Evolutionary conservation across 2,113 vertebrate species (phyloP), one percentile per base, ranked within the genome.

Genomic region (Lichenostomus cassidix): DNA sequence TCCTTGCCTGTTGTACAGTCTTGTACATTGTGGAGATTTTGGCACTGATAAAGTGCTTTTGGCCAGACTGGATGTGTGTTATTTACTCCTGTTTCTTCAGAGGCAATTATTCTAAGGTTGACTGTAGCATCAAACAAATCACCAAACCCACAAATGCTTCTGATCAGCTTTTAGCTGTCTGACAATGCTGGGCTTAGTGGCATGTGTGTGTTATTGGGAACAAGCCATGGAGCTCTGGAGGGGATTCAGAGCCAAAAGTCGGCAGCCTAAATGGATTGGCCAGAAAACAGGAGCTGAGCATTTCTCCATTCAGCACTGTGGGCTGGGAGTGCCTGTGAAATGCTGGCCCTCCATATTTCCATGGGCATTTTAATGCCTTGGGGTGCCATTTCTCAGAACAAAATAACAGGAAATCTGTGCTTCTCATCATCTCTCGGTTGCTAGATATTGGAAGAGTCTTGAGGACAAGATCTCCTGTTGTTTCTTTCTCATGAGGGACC

Each of bases 21-120:
- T 90, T 92, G 55, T 85, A 64, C 44, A 35, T 71, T 70, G 74
- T 64, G 60, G 52, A 93, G 83, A 89, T 94, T 93, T 94, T 96
- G 93, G 86, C 88, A 68, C 64, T 75, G 83, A 94, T 80, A 81
- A 75, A 88, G 60, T 50, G 65, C 44, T 75, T 88, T 89, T 93
- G 85, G 82, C 88, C 58, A 75, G 73, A 60, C 60, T 78, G 62
- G 31, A 64, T 87, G 42, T 70, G 41, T 63, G 33, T 46, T 94
- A 76, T 93, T 97, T 90, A 78, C 46, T 88, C 52, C n/a, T 67
- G 0, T 91, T 92, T 80, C 85, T 95, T 96, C 49, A 83, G 47
- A 74, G 52, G 39, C 28, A 85, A 77, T 96, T 95, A 78, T 78
- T 90, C 56, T 68, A 70, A 95, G 52, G 68, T 87, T 89, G 87